Conservation (phyloP, 2,113 vertebrate species). For the Petrocephalus zakoni region DNA sequence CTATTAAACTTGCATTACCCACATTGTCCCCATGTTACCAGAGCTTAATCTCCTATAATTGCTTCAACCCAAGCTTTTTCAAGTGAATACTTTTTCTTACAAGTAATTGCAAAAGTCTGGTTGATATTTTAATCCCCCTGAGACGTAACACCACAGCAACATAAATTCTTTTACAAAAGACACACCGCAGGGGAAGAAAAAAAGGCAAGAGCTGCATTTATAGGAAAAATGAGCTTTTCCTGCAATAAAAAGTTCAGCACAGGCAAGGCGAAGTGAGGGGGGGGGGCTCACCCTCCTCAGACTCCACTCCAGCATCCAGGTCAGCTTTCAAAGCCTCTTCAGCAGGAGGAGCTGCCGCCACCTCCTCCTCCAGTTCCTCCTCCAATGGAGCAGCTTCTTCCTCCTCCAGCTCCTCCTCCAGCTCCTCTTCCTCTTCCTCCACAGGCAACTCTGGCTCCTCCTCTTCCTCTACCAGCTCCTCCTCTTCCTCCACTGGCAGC, state of each 20-base stretch:
- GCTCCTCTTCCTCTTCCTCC: not conserved
- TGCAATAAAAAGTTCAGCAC: not conserved
- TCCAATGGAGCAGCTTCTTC: slow-evolving; percentile 11
- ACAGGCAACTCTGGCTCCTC: slow-evolving; percentile 12
- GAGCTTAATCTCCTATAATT: not conserved
- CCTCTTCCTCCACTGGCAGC: slow-evolving; percentile 21
- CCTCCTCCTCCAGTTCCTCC: slow-evolving; percentile 22
- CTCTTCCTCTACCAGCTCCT: slow-evolving; percentile 27
- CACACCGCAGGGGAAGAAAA: not conserved
- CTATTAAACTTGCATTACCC: not conserved
- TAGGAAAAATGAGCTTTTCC: not conserved
- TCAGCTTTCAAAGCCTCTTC: not conserved
- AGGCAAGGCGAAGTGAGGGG: not conserved
- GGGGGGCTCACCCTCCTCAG: not conserved
- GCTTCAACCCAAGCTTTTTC: not conserved
- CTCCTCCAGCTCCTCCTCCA: slow-evolving; percentile 16
- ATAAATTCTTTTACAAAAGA: not conserved
- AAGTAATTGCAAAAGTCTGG: not conserved
- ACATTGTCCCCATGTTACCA: not conserved
- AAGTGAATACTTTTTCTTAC: not conserved
- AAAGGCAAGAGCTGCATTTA: not conserved
- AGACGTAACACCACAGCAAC: not conserved
- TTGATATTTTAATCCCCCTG: not conserved
- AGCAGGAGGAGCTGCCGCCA: slow-evolving; percentile 23
- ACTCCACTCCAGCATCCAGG: not conserved